Conservation (phyloP, 2,113 vertebrate species). For the Cryptotis parvus region DNA sequence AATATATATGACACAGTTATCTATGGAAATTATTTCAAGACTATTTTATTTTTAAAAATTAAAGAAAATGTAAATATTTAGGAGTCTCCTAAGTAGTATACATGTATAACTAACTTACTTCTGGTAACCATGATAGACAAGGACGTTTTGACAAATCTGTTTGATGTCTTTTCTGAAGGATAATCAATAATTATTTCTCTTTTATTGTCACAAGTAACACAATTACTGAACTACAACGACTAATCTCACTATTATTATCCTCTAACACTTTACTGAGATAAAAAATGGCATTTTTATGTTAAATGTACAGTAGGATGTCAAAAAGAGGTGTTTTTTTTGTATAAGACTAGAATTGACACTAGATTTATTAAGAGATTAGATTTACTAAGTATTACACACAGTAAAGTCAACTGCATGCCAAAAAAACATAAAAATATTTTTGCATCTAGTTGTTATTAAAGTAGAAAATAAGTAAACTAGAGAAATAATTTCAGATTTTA, state of each 20-base stretch:
- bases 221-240: constrained; percentile 93
- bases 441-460: constrained; percentile 87
- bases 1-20: constrained; percentile 19
- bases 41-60: constrained; percentile 58
- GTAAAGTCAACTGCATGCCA: constrained; percentile 67
- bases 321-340: constrained; percentile 83
- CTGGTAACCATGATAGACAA: constrained; percentile 73
- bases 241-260: constrained; percentile 92
- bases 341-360: constrained; percentile 81
- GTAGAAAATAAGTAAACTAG: constrained; percentile 89
- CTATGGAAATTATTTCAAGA: constrained; percentile 33
- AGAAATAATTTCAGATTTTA: constrained; percentile 88
- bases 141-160: constrained; percentile 83
- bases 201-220: constrained; percentile 95
- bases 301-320: constrained; percentile 90
- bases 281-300: constrained; percentile 91
- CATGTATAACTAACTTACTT: constrained; percentile 66
- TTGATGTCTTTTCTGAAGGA: constrained; percentile 83
- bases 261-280: constrained; percentile 94
- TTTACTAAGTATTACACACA: constrained; percentile 67
- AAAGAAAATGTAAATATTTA: constrained; percentile 69
- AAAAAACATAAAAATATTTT: constrained; percentile 86
- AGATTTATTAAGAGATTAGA: constrained; percentile 81
- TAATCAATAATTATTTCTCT: constrained; percentile 95
- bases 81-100: constrained; percentile 66